Evolutionary conservation across 2,113 vertebrate species (phyloP), one percentile per base, ranked within the genome.

Genomic region (Junco hyemalis): DNA sequence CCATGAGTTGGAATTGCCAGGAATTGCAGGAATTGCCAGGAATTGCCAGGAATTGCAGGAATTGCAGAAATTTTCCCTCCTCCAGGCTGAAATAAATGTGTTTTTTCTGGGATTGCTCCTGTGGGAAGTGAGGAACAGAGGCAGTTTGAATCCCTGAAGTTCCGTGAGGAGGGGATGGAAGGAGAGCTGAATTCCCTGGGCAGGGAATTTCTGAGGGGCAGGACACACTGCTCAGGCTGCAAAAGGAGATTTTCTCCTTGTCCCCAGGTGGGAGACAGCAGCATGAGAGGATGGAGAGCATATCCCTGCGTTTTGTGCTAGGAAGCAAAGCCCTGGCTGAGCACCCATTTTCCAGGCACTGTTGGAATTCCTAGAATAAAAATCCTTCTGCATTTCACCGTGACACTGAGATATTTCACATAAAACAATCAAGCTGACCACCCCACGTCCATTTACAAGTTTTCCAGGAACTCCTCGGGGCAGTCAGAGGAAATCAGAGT

Each of bases 391-490:
- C 8, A 3, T 85, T 79, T 65, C 26, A 8, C 26, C 10, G 45
- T 51, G n/a, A 40, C 5, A 4, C 35, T 21, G 11, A 60, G 28
- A 22, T 45, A 78, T 90, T 74, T 65, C 70, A 11, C 29, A 48
- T 70, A 53, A 73, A 78, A 31, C 82, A 74, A 28, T 84, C 76
- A 44, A 76, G 40, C 21, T 21, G 82, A 74, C 26, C 36, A 50
- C 38, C 18, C 78, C 45, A 78, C 48, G 28, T 78, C 44, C 40
- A 6, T 69, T 90, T 61, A 74, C 13, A 53, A 51, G 17, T 57
- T 85, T 93, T 96, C 70, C 84, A 45, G 92, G 81, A 66, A 91
- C 59, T 54, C 53, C 48, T 56, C 3, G 7, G 47, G 63, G 69
- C 78, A 56, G 35, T 18, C 6, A 23, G 59, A 74, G 79, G 91